Conservation (phyloP, 2,113 vertebrate species). For the Semicossyphus pulcher region DNA sequence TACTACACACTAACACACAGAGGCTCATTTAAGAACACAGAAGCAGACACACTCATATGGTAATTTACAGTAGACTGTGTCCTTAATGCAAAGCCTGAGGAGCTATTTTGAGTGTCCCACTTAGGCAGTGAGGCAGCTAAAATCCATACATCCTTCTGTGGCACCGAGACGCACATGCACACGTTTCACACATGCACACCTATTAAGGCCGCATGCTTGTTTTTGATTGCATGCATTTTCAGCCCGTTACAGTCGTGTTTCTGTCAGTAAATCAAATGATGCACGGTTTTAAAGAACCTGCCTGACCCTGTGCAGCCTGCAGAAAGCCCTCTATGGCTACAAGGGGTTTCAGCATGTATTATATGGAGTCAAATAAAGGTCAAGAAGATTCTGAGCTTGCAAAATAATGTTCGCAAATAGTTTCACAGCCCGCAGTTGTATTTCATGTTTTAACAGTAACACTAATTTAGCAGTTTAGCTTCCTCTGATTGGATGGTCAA, state of each 20-base stretch:
- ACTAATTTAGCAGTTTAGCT: no score
- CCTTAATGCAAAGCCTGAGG: conserved; percentile 58
- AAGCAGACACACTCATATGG: conserved; percentile 19
- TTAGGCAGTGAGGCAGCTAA: conserved; percentile 80
- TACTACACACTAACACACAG: neutral
- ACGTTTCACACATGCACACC: neutral
- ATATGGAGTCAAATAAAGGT: no score
- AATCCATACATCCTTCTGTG: conserved; percentile 69
- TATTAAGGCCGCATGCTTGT: neutral
- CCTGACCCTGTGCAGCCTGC: neutral
- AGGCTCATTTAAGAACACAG: neutral
- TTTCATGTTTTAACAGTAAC: no score
- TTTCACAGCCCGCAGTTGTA: no score
- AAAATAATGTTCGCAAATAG: no score
- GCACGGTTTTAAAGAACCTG: neutral
- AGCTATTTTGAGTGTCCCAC: conserved; percentile 78
- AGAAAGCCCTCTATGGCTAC: no score
- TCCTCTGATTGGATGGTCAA: no score
- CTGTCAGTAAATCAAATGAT: conserved; percentile 21
- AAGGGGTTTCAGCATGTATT: neutral
- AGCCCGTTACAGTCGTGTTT: neutral
- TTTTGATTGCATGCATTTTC: neutral
- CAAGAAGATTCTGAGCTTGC: no score
- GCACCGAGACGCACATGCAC: conserved; percentile 24
- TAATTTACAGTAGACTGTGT: conserved; percentile 56